Evolutionary conservation across 2,113 vertebrate species (phyloP), one percentile per base, ranked within the genome.

Genomic region (Oxyura jamaicensis): DNA sequence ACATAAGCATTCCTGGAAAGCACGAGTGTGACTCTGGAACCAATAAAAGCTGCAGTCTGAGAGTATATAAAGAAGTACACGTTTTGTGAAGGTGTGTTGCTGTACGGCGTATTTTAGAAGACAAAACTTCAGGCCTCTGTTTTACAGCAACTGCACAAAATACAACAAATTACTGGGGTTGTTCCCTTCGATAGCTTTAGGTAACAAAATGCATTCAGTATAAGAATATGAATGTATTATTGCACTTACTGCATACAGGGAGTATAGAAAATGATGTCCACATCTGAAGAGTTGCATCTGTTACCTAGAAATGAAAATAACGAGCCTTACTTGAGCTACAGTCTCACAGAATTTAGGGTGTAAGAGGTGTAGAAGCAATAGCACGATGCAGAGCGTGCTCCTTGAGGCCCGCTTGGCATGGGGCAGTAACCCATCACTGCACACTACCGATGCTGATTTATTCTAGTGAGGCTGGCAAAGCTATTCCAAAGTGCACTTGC

Each of bases 1-100:
- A 90, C 91, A 86, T 84, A 95, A 93, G 83, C 66, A 53, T 91
- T 96, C 93, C 69, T 93, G 93, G 88, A 94, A 94, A 95, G 76
- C 80, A 53, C 3, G 22, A 86, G 42, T 91, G 62, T 84, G 93
- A 84, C 62, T 83, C 94, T 94, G 90, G 86, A 96, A 94, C 84
- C 80, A 71, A 73, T 92, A 93, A 94, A 95, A 80, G 52, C 86
- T 19, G 13, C 56, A 58, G 60, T 2, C 13, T 66, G 88, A 67
- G 11, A 80, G 76, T 29, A 52, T 29, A 52, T 39, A 29, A 89
- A 68, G 69, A 72, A 93, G 42, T 75, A 56, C 91, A 89, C 58
- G 84, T 93, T 74, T 63, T 52, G 56, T 36, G 66, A 91, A 88
- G 76, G 77, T 88, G 91, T 48, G 21, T 35, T 65, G 62, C 22